Conservation (phyloP, 1,140 invertebrate species). For the Tribolium castaneum region DNA sequence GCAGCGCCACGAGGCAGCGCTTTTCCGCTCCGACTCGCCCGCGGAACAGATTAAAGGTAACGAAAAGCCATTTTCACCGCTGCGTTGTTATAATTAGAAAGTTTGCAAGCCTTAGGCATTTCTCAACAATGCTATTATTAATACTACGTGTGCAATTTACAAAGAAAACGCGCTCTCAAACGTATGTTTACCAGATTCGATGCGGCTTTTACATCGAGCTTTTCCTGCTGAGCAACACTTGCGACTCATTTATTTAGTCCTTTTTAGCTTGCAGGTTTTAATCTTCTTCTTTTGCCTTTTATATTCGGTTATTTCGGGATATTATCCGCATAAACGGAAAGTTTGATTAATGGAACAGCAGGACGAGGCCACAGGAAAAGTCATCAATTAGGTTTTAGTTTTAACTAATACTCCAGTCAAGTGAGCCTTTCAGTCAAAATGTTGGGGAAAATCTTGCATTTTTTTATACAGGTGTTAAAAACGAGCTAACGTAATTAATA, state of each 20-base stretch:
- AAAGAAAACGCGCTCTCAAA: background rate
- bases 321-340: background rate
- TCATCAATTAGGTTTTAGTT: too few relatives aligned
- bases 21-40: slow-evolving; percentile 65
- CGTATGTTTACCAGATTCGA: background rate
- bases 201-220: slow-evolving; percentile 1
- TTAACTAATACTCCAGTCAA: too few relatives aligned
- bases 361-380: too few relatives aligned
- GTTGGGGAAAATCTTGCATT: too few relatives aligned
- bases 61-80: background rate
- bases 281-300: slow-evolving; percentile 16
- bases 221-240: background rate
- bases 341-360: background rate
- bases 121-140: slow-evolving; percentile 7
- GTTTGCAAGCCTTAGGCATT: background rate
- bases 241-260: too few relatives aligned
- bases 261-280: slow-evolving; percentile 8
- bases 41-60: slow-evolving; percentile 63
- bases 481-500: too few relatives aligned
- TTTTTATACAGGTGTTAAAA: too few relatives aligned
- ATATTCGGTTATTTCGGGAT: slow-evolving; percentile 3
- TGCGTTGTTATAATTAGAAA: slow-evolving; percentile 9
- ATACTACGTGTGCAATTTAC: slow-evolving; percentile 21
- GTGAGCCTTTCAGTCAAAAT: too few relatives aligned
- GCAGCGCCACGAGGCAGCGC: slow-evolving; percentile 66